Evolutionary conservation across 2,113 vertebrate genomes (phyloP).

Genomic region (Porphyrio hochstetteri): DNA sequence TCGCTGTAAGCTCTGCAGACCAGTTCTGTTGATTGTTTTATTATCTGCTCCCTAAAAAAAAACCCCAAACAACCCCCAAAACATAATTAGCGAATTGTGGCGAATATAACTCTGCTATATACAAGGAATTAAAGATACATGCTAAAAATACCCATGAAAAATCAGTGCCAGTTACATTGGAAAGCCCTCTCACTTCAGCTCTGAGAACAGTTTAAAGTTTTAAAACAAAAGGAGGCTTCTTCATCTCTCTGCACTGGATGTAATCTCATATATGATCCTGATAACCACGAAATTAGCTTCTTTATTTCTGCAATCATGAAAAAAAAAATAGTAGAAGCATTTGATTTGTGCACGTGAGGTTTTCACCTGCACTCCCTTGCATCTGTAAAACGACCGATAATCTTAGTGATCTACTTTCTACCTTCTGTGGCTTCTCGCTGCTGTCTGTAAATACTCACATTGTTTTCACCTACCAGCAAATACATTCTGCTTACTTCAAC

Average conservation of each 20-base stretch:
- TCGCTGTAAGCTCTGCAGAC: constrained; percentile 91
- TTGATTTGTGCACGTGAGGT: neutral
- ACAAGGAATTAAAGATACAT: neutral
- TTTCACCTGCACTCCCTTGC: neutral
- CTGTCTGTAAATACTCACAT: neutral
- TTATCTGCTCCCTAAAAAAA: constrained; percentile 89
- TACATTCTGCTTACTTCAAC: neutral
- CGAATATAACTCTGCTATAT: neutral
- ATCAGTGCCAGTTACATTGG: neutral
- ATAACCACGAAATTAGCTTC: neutral
- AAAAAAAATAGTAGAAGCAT: neutral
- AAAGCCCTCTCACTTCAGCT: neutral
- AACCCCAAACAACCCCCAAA: neutral
- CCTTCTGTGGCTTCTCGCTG: neutral
- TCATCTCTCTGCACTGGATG: neutral
- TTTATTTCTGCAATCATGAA: neutral
- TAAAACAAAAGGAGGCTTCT: neutral
- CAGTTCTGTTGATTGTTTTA: constrained; percentile 92
- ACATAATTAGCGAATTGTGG: neutral
- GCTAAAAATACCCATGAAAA: neutral
- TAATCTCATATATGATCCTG: neutral
- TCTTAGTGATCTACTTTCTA: neutral
- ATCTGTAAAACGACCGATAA: neutral
- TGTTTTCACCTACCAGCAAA: neutral
- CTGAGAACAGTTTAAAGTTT: neutral